Evolutionary conservation across 2,888 invertebrate species (phyloP), one percentile per base, ranked within the genome.

Genomic region (Rhorus exstirpatorius): DNA sequence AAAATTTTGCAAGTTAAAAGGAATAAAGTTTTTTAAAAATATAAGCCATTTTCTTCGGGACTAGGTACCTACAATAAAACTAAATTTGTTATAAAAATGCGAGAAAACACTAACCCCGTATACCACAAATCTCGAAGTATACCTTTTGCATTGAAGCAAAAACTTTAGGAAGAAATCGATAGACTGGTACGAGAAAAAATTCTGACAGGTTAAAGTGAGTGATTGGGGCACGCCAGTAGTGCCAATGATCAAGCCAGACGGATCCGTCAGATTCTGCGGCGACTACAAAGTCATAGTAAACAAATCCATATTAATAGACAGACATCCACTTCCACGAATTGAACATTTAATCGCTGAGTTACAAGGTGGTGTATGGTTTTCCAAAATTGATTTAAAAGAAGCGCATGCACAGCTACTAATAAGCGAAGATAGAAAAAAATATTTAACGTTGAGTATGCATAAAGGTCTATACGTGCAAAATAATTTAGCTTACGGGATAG

Each of bases 221-320:
- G 31, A 31, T 31, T 89, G 89, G 88, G 89, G 84, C 7, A 88
- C 88, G 35, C 88, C 89, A 1, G 77, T 90, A n/a, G 88, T 90
- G 6, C 86, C 87, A 1, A 85, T 90, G 0, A 68, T 85, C 1
- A 89, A 89, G 78, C 61, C 81, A 8, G 81, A 87, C 76, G 88
- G 87, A 1, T 49, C 58, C n/a, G 77, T 89, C 4, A 58, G 90
- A 14, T 81, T 90, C 0, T 35, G 89, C 88, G 58, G 89, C 86
- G 7, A 88, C 90, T 83, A 86, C 75, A 55, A 85, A 83, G 51
- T 87, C 0, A 87, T 86, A 2, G 19, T 86, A 53, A 87, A 87
- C 71, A 68, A 55, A 26, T 35, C 49, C 17, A 53, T 86, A n/a
- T 55, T 75, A 10, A 58, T 82, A 7, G 80, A 85, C 65, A 71